Conservation (phyloP, 1,140 invertebrate genomes). For the Drosophila ohnishii region DNA sequence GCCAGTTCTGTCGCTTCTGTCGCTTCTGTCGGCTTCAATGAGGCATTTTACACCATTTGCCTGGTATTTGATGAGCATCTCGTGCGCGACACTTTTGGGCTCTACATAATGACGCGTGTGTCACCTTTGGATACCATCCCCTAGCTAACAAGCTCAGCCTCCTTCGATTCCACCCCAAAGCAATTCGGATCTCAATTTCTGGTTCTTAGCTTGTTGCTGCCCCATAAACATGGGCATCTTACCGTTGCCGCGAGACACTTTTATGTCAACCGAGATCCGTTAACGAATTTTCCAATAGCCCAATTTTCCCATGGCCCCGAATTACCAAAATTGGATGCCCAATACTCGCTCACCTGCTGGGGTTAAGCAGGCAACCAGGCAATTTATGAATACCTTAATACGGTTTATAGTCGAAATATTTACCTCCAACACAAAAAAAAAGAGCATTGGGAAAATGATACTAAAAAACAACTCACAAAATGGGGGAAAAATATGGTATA, state of each 20-base stretch:
- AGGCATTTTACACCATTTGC: slow-evolving; percentile 77
- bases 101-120: slow-evolving; percentile 41
- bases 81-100: slow-evolving; percentile 44
- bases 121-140: slow-evolving; percentile 4
- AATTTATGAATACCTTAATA: slow-evolving; percentile 81
- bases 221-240: slow-evolving; percentile 39
- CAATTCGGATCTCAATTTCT: slow-evolving; percentile 17
- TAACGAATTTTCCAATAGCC: slow-evolving; percentile 76
- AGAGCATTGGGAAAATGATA: slow-evolving; percentile 15
- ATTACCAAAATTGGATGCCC: slow-evolving; percentile 63
- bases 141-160: not conserved
- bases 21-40: slow-evolving; percentile 61
- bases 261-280: slow-evolving; percentile 73
- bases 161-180: slow-evolving; percentile 5
- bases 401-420: slow-evolving; percentile 77
- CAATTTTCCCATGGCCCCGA: slow-evolving; percentile 42
- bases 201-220: slow-evolving; percentile 63
- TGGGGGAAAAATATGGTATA: not conserved
- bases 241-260: slow-evolving; percentile 46
- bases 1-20: slow-evolving; percentile 20
- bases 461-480: not conserved
- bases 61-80: slow-evolving; percentile 71
- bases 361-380: slow-evolving; percentile 33
- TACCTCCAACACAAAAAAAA: slow-evolving; percentile 55
- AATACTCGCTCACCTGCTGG: slow-evolving; percentile 17